Evolutionary conservation across 2,113 vertebrate genomes (phyloP).

Genomic region (Perca schrenkii): DNA sequence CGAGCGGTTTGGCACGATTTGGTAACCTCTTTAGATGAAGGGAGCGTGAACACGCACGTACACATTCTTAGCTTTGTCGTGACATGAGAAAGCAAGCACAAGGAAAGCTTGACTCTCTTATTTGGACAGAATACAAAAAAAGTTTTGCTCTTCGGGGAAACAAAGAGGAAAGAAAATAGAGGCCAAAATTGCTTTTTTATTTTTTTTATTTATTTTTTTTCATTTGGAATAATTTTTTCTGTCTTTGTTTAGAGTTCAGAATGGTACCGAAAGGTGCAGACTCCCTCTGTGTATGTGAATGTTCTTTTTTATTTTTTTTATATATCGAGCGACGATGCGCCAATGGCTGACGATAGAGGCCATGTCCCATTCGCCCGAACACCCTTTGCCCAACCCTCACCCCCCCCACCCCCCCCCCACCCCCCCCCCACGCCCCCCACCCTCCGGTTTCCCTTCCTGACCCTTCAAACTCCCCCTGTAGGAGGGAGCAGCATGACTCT

Average conservation of each 20-base stretch:
- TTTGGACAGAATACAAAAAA: slow-evolving; percentile 64
- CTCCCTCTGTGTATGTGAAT: slow-evolving; percentile 81
- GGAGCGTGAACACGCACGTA: slow-evolving; percentile 45
- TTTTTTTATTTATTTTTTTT: slow-evolving; percentile 32
- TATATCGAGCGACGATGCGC: slow-evolving; percentile 57
- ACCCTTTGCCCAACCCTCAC: slow-evolving; percentile 18
- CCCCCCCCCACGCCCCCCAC: neutral
- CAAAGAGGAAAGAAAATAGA: slow-evolving; percentile 41
- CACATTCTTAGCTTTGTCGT: slow-evolving; percentile 88
- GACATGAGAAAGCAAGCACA: slow-evolving; percentile 91
- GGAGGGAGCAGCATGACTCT: slow-evolving; percentile 95
- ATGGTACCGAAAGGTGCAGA: slow-evolving; percentile 70
- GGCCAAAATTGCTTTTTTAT: slow-evolving; percentile 63
- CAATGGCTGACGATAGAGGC: slow-evolving; percentile 43
- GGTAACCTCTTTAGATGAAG: slow-evolving; percentile 13
- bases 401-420: too few relatives aligned
- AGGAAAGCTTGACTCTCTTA: slow-evolving; percentile 88
- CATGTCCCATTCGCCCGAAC: slow-evolving; percentile 49
- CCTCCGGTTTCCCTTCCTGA: slow-evolving; percentile 62
- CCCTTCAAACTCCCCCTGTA: slow-evolving; percentile 85
- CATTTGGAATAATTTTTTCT: slow-evolving; percentile 22
- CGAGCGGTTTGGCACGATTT: slow-evolving; percentile 32
- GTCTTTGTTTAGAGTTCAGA: slow-evolving; percentile 74
- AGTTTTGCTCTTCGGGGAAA: slow-evolving; percentile 82
- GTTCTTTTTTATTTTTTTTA: slow-evolving; percentile 68